A percentile compares a stretch with the other conserved stretches of the same genome.
These are phyloP conservation scores for Brenthis hecate DNA, from an alignment of 2,888 invertebrate genomes.

Conservation along the genomic window DNA sequence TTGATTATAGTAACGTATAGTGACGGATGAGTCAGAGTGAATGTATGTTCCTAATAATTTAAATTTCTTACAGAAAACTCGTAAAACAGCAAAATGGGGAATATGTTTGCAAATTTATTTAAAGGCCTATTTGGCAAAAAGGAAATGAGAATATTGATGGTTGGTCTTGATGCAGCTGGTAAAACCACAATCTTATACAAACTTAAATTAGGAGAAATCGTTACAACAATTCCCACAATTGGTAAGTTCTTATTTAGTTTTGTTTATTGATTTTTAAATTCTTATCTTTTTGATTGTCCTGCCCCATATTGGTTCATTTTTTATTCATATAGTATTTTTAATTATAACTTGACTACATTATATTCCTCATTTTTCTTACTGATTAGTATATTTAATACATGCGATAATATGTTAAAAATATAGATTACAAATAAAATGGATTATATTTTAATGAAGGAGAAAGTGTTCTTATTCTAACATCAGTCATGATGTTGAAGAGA, in stretches of 20 bases:
- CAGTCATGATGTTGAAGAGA: conserved; percentile 5
- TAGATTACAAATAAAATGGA: not conserved
- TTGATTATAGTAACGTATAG: conserved; percentile 66
- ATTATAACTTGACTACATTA: too few relatives aligned
- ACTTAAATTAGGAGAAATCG: conserved; percentile 99
- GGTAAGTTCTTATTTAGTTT: conserved; percentile 84
- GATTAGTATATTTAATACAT: too few relatives aligned
- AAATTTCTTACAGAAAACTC: conserved; percentile 72
- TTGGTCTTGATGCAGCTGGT: conserved; percentile 99
- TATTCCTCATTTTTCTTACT: too few relatives aligned
- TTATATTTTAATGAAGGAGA: conserved; percentile 6
- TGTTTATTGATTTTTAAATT: not conserved
- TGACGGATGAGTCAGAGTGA: conserved; percentile 75
- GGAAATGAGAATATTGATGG: conserved; percentile 99
- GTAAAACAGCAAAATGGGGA: conserved; percentile 93
- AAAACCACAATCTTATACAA: conserved; percentile 99
- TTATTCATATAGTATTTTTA: too few relatives aligned
- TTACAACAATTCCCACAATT: conserved; percentile 99
- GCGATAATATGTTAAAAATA: too few relatives aligned
- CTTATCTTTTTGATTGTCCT: too few relatives aligned
- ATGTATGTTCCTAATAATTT: conserved; percentile 48
- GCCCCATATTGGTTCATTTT: too few relatives aligned
- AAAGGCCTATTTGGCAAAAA: conserved; percentile 99
- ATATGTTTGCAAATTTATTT: conserved; percentile 98
- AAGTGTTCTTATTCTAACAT: conserved; percentile 12